Conservation (phyloP, 2,797 vertebrate genomes). For the Natrix natrix region DNA sequence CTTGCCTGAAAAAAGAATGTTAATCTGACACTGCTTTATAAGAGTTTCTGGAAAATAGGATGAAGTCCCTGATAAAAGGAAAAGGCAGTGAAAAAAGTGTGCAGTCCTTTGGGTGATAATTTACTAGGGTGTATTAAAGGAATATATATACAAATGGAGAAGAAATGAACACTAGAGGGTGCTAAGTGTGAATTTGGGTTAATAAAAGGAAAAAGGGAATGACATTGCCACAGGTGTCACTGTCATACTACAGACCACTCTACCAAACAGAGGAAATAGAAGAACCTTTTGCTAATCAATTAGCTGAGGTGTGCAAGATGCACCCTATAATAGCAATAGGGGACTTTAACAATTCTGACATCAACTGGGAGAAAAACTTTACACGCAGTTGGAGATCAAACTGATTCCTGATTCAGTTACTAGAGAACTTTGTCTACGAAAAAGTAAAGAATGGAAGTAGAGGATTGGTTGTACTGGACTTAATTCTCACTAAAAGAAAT, state of each 20-base stretch:
- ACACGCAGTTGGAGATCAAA: neutral
- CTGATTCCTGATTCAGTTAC: neutral
- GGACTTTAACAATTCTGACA: neutral
- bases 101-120: neutral
- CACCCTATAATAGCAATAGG: neutral
- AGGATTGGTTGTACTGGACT: neutral
- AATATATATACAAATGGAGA: accelerated
- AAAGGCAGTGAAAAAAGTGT: neutral
- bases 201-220: neutral
- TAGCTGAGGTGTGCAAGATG: neutral
- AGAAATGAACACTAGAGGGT: slow-evolving; percentile 46
- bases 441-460: neutral
- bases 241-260: neutral
- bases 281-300: neutral
- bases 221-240: neutral
- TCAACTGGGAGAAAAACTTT: neutral
- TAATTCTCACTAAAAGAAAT: neutral
- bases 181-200: slow-evolving; percentile 32
- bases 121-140: neutral
- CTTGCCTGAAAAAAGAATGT: neutral
- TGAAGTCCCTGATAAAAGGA: neutral
- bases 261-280: neutral
- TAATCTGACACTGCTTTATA: neutral
- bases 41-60: neutral
- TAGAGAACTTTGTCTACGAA: neutral